Percentiles rank a stretch among this genome's conserved stretches.
Evolutionary conservation across 2,797 vertebrate species (phyloP).

Genomic region (Cossypha polioptera): DNA sequence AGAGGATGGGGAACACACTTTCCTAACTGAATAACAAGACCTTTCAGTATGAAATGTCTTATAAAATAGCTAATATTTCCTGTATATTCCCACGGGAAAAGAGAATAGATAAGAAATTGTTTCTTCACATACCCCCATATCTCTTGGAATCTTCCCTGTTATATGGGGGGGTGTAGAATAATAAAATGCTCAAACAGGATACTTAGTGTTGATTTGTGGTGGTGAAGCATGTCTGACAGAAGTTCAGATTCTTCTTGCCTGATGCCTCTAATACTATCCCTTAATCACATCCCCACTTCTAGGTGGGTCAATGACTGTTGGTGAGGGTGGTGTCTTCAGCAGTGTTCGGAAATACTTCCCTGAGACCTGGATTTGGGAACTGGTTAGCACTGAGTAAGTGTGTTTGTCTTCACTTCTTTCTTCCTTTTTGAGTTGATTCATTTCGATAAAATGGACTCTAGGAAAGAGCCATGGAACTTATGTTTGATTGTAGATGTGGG

Average conservation of each 20-base stretch:
- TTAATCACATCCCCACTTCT: not conserved
- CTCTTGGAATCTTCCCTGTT: not conserved
- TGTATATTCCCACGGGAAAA: not conserved
- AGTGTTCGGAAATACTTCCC: constrained; percentile 66
- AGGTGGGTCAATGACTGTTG: fast-evolving
- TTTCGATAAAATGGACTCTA: not conserved
- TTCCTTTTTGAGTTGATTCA: not conserved
- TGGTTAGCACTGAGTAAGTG: constrained; percentile 59
- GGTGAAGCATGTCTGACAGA: not conserved
- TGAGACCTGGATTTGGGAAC: constrained; percentile 73
- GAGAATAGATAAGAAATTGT: not conserved
- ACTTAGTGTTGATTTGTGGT: not conserved
- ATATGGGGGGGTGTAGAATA: not conserved
- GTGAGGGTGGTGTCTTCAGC: fast-evolving
- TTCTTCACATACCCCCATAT: fast-evolving
- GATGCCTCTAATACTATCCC: not conserved
- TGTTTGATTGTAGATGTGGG: not conserved
- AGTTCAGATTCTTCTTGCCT: not conserved
- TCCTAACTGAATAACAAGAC: not conserved
- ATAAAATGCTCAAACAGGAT: not conserved
- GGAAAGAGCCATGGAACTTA: not conserved
- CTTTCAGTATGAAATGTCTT: not conserved
- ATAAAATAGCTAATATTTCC: not conserved
- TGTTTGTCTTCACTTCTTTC: not conserved
- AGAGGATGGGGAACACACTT: not conserved